phyloP scores from a whole-genome alignment of 53 echinoderm and acorn worm species.

The Hippasteria phrygiana region DNA sequence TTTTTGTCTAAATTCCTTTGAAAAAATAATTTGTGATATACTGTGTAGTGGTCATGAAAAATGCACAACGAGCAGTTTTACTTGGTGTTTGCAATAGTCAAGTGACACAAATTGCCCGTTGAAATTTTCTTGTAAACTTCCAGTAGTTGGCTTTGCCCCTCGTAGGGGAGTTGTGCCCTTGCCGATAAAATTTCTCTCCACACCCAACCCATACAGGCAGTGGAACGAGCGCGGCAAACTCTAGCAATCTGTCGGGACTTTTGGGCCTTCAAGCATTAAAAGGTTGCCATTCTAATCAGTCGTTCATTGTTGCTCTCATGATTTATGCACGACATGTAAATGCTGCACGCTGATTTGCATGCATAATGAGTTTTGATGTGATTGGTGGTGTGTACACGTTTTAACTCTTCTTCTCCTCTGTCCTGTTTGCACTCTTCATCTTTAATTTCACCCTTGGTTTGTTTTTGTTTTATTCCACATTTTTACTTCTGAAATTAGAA shows the following conservation, averaged over 20 bases:
- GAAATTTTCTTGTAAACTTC: too few species aligned
- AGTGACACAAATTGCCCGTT: too few species aligned
- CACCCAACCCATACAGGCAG: conserved; percentile 48
- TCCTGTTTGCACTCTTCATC: neutral
- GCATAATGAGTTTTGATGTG: neutral
- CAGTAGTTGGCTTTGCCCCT: too few species aligned
- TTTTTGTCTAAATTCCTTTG: too few species aligned
- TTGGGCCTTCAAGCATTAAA: conserved; percentile 77
- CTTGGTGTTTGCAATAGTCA: too few species aligned
- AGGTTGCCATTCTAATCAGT: conserved; percentile 59
- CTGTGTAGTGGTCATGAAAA: too few species aligned
- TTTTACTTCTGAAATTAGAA: too few species aligned
- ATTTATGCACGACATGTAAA: conserved; percentile 51
- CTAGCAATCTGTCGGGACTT: conserved; percentile 67
- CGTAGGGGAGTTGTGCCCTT: neutral
- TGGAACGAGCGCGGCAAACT: conserved; percentile 56
- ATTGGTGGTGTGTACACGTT: neutral
- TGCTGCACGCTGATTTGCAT: conserved; percentile 20
- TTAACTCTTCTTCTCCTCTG: neutral
- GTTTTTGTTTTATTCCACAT: too few species aligned
- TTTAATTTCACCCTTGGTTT: neutral
- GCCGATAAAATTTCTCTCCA: conserved; percentile 25
- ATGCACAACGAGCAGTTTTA: too few species aligned
- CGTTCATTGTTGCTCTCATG: conserved; percentile 12
- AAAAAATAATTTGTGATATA: too few species aligned